Percentiles rank a stretch among this genome's conserved stretches.
Evolutionary conservation across 1,140 invertebrate genomes (phyloP).

Genomic region (Saccostrea echinata): DNA sequence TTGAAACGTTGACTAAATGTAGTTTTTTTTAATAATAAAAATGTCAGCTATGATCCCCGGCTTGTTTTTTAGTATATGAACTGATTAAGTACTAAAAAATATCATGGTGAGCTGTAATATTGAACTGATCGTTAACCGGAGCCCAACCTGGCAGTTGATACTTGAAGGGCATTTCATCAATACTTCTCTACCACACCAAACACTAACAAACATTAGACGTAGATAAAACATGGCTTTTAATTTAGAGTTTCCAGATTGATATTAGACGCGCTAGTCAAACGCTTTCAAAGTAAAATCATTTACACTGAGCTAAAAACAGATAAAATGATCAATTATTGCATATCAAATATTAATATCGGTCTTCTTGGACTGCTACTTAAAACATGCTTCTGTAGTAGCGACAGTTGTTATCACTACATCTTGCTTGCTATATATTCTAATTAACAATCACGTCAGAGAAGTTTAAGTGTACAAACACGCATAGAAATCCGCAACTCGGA

Average conservation of each 20-base stretch:
- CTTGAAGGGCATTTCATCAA: background rate
- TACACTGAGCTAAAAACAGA: background rate
- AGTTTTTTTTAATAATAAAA: too few species aligned
- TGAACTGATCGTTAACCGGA: too few species aligned
- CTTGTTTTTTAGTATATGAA: too few species aligned
- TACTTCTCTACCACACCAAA: background rate
- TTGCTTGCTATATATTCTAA: background rate
- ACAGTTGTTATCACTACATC: background rate
- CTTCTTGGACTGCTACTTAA: background rate
- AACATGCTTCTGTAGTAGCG: background rate
- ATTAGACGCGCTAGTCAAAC: background rate
- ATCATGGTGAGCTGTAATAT: too few species aligned
- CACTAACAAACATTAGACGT: background rate
- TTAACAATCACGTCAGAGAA: conserved; percentile 5
- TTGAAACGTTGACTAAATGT: too few species aligned
- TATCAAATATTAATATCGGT: conserved; percentile 9
- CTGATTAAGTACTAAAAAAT: too few species aligned
- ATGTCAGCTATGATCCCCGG: too few species aligned
- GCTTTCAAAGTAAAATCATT: conserved; percentile 4
- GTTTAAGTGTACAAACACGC: background rate
- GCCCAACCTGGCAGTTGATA: background rate
- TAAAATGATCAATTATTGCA: conserved; percentile 8
- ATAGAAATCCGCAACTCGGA: background rate
- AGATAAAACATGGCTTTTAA: conserved; percentile 4
- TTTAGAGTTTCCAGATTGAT: conserved; percentile 2